Base-by-base conservation (phyloP, 2,888 invertebrate genomes). In the Rhogogaster chlorosoma region DNA sequence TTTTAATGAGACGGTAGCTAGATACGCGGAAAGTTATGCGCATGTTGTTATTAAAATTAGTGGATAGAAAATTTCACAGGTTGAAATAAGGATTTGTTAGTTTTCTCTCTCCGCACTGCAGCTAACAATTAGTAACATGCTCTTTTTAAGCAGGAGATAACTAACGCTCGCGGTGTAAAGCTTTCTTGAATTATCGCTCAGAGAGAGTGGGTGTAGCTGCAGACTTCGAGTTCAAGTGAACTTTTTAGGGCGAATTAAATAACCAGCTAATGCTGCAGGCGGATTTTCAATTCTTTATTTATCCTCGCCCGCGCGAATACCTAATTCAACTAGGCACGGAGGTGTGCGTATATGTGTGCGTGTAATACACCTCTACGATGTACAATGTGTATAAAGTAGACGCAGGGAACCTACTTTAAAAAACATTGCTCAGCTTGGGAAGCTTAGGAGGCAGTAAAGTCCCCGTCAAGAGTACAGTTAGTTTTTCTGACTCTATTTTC, bases 361-460 rank as follows among this genome's bases (percentile, higher is more conserved):
- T 9, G n/a, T 18, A n/a, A n/a, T 36, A 70, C n/a, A 70, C n/a
- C 6, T 38, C 2, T n/a, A 57, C 57, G 32, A 22, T 26, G 10
- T 53, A 53, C 32, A 32, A 78, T 78, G 53, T 53, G 26, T n/a
- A 36, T 53, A 78, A 57, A 36, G 78, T 53, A 78, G 26, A 78
- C 15, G 53, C 10, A 15, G 26, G 75, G 18, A 15, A 38, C 78
- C 78, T 78, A 78, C 78, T 78, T 32, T 78, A 78, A 78, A 78
- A 78, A 78, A 78, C 78, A 78, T 78, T 78, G 78, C 78, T 78
- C 10, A 53, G 53, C 78, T 53, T 78, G 78, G 78, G 18, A 36
- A 36, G 78, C 78, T 53, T 78, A 57, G 78, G 18, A 36, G 22
- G 78, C 78, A 78, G 53, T 78, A 78, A 78, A 78, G 32, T 53